phyloP scores from a whole-genome alignment of 2,113 vertebrate species.

The Siniperca chuatsi region DNA sequence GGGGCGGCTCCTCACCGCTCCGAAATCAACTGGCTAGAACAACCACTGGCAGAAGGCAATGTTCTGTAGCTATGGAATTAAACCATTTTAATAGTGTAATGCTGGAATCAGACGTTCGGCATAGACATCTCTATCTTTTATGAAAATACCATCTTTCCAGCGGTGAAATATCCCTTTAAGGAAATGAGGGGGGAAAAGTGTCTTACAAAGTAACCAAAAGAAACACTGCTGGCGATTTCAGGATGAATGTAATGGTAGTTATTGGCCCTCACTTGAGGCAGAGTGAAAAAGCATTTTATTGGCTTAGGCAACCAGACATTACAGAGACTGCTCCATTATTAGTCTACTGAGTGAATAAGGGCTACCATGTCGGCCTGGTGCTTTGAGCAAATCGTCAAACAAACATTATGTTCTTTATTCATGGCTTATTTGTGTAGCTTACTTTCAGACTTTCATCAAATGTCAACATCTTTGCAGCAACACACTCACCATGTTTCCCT shows the following conservation, averaged over 20 bases:
- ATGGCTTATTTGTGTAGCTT: conserved; percentile 2
- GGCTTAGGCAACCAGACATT: background rate
- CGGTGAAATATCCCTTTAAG: background rate
- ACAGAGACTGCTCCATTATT: conserved; percentile 20
- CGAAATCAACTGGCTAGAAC: no score
- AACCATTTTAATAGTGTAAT: no score
- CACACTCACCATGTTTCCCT: background rate
- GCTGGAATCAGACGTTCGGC: no score
- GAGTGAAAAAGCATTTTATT: background rate
- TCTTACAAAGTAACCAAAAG: background rate
- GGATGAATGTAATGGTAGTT: background rate
- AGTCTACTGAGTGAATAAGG: background rate
- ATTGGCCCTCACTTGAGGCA: background rate
- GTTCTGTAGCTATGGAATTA: no score
- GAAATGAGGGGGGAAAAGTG: background rate
- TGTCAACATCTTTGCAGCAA: background rate
- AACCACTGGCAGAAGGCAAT: no score
- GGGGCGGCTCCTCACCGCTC: no score
- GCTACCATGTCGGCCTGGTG: background rate
- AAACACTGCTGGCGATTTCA: background rate
- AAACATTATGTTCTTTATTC: background rate
- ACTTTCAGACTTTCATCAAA: conserved; percentile 2
- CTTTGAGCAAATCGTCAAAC: conserved; percentile 13
- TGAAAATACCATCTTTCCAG: no score
- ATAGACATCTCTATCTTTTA: no score